phyloP scores from a whole-genome alignment of 2,797 vertebrate genomes.

The Avahi laniger region DNA sequence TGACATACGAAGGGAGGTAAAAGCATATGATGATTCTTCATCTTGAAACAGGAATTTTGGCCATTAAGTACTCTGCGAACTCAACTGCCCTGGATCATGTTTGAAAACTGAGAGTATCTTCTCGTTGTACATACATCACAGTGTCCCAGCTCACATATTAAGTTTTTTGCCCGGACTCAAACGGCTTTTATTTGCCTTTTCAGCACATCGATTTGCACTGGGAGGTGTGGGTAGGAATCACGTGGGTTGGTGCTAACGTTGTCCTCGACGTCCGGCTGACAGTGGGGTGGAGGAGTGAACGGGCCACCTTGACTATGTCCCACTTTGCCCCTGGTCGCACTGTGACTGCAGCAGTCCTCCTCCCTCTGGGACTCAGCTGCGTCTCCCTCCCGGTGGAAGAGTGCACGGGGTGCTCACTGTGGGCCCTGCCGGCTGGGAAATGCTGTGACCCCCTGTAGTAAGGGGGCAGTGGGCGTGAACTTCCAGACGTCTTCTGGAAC shows the following conservation, averaged over 20 bases:
- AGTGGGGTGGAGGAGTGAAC: background rate
- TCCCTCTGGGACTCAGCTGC: background rate
- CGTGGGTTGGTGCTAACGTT: fast-evolving
- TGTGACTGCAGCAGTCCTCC: background rate
- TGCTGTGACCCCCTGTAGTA: fast-evolving
- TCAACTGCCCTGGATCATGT: fast-evolving
- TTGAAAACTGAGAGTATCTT: fast-evolving
- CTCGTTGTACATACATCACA: fast-evolving
- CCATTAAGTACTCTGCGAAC: fast-evolving
- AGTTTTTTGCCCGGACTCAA: too few species aligned
- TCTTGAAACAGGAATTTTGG: fast-evolving
- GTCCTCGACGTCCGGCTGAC: fast-evolving
- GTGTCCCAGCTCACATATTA: too few species aligned
- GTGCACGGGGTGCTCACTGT: fast-evolving
- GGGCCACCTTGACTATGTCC: too few species aligned
- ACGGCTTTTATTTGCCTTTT: background rate
- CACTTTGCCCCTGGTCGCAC: fast-evolving
- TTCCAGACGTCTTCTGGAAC: background rate
- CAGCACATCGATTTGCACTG: fast-evolving
- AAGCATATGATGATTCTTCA: fast-evolving
- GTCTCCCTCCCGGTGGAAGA: background rate
- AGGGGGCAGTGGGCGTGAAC: fast-evolving
- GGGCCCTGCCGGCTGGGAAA: fast-evolving
- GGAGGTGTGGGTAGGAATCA: background rate
- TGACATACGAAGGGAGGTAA: background rate